Conservation (phyloP, 1,140 invertebrate species). For the Drosophila melanica region DNA sequence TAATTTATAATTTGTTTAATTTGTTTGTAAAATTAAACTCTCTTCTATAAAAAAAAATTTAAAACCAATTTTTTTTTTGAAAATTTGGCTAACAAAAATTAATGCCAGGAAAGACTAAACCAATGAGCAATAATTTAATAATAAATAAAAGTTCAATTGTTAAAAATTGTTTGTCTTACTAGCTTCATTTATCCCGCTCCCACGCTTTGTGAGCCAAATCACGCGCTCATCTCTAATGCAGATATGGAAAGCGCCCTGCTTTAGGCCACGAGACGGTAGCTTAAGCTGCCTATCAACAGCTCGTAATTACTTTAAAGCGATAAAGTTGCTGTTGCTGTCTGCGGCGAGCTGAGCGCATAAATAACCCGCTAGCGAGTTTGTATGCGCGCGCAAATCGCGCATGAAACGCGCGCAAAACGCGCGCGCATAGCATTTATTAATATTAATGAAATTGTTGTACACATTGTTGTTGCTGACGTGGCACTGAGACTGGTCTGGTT, state of each 20-base stretch:
- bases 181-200: not conserved
- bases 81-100: too few relatives aligned
- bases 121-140: not conserved
- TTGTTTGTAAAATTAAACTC: too few relatives aligned
- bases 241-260: slow-evolving; percentile 6
- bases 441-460: slow-evolving; percentile 81
- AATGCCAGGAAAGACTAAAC: too few relatives aligned
- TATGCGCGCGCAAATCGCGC: slow-evolving; percentile 21
- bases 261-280: slow-evolving; percentile 58
- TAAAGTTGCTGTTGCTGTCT: slow-evolving; percentile 53
- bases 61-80: not conserved
- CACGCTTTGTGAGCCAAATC: slow-evolving; percentile 32
- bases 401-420: slow-evolving; percentile 49
- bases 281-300: slow-evolving; percentile 77
- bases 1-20: too few relatives aligned
- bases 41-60: too few relatives aligned
- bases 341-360: slow-evolving; percentile 49
- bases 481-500: slow-evolving; percentile 28
- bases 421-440: slow-evolving; percentile 68
- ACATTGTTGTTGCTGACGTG: slow-evolving; percentile 59
- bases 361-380: slow-evolving; percentile 44
- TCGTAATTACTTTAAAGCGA: slow-evolving; percentile 79
- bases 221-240: slow-evolving; percentile 61
- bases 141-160: not conserved
- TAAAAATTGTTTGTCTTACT: not conserved